These are phyloP conservation scores for Smutsia gigantea DNA, from an alignment of 2,797 vertebrate species.

Conservation along the genomic window DNA sequence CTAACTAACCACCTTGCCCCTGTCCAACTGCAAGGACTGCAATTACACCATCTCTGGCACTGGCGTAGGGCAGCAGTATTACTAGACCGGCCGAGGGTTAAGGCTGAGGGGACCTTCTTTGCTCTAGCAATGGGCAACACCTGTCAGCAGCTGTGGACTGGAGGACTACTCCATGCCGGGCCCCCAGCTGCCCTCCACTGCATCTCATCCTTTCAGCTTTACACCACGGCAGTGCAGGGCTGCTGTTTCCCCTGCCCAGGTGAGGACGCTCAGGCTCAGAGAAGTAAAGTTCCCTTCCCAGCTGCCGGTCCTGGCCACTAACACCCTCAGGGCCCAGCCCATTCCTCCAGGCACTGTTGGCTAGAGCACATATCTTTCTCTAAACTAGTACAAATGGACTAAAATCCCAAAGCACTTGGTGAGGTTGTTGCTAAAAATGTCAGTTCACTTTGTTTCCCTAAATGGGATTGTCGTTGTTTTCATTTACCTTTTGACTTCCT, in stretches of 20 bases:
- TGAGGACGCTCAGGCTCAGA: neutral
- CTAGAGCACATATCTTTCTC: neutral
- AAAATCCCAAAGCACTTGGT: neutral
- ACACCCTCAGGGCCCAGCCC: rapidly evolving
- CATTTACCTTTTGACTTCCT: conserved; percentile 11
- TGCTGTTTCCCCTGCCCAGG: neutral
- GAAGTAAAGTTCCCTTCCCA: too few relatives aligned
- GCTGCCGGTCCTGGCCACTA: neutral
- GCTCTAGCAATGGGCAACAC: neutral
- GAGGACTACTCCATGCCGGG: neutral
- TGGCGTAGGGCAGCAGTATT: neutral
- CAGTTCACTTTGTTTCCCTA: neutral
- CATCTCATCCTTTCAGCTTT: neutral
- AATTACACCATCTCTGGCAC: neutral
- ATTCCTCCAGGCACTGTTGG: neutral
- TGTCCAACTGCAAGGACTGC: neutral
- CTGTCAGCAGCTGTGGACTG: neutral
- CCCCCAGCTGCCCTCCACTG: neutral
- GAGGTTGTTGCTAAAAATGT: neutral
- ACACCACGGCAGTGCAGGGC: neutral
- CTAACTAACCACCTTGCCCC: neutral
- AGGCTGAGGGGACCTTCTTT: rapidly evolving
- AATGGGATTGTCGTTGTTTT: neutral
- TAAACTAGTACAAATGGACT: neutral
- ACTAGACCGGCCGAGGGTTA: neutral